Evolutionary conservation across 2,113 vertebrate species (phyloP).

Genomic region (Hemiscyllium ocellatum): DNA sequence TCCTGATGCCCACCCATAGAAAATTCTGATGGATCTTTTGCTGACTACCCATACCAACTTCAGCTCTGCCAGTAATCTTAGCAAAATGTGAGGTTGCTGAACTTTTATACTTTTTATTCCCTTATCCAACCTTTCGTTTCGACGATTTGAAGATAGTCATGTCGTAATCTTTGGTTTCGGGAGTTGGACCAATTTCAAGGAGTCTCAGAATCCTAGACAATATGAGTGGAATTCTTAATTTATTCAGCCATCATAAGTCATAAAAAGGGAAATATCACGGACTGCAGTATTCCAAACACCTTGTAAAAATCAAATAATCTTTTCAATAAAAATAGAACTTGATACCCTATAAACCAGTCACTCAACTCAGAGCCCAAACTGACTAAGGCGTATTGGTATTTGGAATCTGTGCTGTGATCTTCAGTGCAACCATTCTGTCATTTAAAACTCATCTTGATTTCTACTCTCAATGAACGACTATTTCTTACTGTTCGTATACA

Average conservation of each 20-base stretch:
- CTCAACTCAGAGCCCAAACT: not conserved
- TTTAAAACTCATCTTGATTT: not conserved
- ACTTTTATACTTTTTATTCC: not conserved
- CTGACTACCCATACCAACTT: not conserved
- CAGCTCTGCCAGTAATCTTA: not conserved
- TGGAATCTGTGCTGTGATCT: not conserved
- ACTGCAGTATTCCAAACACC: not conserved
- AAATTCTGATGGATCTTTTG: not conserved
- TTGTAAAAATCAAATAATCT: not conserved
- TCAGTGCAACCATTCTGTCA: not conserved
- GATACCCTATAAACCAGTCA: not conserved
- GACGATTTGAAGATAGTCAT: not conserved
- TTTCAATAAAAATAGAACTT: slow-evolving; percentile 3
- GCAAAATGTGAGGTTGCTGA: not conserved
- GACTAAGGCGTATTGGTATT: not conserved
- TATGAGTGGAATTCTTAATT: slow-evolving; percentile 10
- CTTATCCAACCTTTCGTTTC: not conserved
- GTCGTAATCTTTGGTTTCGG: not conserved
- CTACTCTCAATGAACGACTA: not conserved
- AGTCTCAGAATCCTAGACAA: not conserved
- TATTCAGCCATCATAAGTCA: not conserved
- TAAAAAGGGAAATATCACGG: not conserved
- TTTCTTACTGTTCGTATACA: not conserved
- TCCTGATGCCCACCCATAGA: not conserved
- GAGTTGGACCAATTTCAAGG: not conserved